Percentiles rank a stretch among this genome's conserved stretches.
Evolutionary conservation across 2,113 vertebrate species (phyloP).

Genomic region (Callionymus lyra): DNA sequence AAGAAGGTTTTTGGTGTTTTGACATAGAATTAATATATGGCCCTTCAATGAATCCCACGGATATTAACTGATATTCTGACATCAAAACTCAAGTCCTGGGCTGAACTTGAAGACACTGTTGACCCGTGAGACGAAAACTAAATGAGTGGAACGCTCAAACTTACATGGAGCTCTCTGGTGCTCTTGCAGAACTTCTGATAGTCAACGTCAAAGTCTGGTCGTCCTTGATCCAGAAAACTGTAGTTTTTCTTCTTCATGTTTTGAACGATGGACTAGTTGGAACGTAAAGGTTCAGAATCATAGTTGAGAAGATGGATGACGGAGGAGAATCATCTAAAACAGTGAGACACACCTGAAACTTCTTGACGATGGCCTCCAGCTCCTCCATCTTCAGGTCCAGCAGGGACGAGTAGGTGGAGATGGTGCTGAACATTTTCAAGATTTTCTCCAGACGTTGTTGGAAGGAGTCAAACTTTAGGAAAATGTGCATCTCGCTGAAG

Average conservation of each 20-base stretch:
- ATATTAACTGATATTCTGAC: too few species aligned
- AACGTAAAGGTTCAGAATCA: background rate
- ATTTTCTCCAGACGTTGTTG: slow-evolving; percentile 77
- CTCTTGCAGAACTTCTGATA: slow-evolving; percentile 85
- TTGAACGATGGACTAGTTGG: slow-evolving; percentile 69
- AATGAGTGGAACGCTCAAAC: slow-evolving; percentile 31
- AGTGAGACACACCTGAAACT: slow-evolving; percentile 72
- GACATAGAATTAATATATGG: too few species aligned
- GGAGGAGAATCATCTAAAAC: too few species aligned
- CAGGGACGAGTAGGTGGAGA: slow-evolving; percentile 77
- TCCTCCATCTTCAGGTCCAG: slow-evolving; percentile 84
- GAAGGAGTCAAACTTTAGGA: slow-evolving; percentile 70
- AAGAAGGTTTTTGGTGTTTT: background rate
- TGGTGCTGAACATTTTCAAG: slow-evolving; percentile 73
- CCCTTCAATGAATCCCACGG: too few species aligned
- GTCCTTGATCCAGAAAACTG: slow-evolving; percentile 83
- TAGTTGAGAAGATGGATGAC: too few species aligned
- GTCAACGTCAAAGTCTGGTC: slow-evolving; percentile 85
- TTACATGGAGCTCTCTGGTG: slow-evolving; percentile 80
- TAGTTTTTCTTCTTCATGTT: slow-evolving; percentile 81
- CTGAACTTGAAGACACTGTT: too few species aligned
- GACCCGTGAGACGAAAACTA: too few species aligned
- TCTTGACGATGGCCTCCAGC: slow-evolving; percentile 73
- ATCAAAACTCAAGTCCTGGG: too few species aligned
- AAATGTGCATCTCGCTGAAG: slow-evolving; percentile 91